Conservation (phyloP, 2,113 vertebrate species). For the Hepsetus odoe region DNA sequence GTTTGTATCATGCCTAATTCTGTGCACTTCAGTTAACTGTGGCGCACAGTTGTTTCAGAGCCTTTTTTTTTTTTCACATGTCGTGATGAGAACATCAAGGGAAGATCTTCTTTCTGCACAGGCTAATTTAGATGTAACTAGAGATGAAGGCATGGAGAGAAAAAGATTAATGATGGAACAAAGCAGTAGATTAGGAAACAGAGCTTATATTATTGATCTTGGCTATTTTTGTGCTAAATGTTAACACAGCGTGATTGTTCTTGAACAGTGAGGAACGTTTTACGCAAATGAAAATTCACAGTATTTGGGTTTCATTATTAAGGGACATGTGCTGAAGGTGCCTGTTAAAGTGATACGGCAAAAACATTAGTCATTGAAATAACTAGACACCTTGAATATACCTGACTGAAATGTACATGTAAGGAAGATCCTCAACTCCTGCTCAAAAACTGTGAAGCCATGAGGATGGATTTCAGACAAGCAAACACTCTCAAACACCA, state of each 20-base stretch:
- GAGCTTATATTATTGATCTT: slow-evolving; percentile 49
- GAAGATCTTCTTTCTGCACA: slow-evolving; percentile 52
- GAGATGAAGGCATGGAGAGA: slow-evolving; percentile 49
- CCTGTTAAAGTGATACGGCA: not conserved
- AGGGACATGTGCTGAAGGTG: not conserved
- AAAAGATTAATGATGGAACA: slow-evolving; percentile 56
- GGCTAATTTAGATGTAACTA: slow-evolving; percentile 68
- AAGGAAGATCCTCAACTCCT: too few species aligned
- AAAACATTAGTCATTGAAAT: not conserved
- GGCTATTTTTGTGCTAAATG: slow-evolving; percentile 51
- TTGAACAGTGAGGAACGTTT: slow-evolving; percentile 8
- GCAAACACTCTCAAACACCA: too few species aligned
- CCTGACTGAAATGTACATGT: too few species aligned
- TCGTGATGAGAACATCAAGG: slow-evolving; percentile 52
- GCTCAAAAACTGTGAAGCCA: too few species aligned
- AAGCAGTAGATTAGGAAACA: slow-evolving; percentile 63
- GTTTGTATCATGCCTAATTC: slow-evolving; percentile 70
- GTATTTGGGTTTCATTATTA: not conserved
- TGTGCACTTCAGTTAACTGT: slow-evolving; percentile 62
- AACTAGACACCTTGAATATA: too few species aligned
- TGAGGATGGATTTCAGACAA: too few species aligned
- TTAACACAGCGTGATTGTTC: slow-evolving; percentile 43
- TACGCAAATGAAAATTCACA: not conserved
- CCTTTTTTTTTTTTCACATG: slow-evolving; percentile 16
- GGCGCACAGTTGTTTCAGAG: slow-evolving; percentile 50